Evolutionary conservation across 2,888 invertebrate genomes (phyloP).

Genomic region (Eupeodes latifasciatus): DNA sequence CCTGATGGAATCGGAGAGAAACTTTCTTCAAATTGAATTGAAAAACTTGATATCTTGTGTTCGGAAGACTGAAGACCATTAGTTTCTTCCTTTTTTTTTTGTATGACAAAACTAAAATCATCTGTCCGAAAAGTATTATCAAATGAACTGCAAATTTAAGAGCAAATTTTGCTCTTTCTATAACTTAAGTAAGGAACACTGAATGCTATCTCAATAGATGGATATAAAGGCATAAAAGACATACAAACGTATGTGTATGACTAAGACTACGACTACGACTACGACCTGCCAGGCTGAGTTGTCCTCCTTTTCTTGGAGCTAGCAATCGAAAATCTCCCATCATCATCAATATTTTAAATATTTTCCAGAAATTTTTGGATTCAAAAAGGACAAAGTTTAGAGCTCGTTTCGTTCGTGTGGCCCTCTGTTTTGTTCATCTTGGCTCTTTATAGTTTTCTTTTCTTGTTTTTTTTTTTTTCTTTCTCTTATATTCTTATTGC

Average conservation of each 20-base stretch:
- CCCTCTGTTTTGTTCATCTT: conserved; percentile 1
- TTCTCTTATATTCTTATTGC: conserved; percentile 35
- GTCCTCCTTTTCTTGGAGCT: not conserved
- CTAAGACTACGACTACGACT: not conserved
- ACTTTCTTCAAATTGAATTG: conserved; percentile 63
- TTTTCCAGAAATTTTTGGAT: conserved; percentile 26
- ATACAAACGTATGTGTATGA: not conserved
- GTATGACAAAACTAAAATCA: conserved; percentile 44
- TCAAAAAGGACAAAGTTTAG: conserved; percentile 63
- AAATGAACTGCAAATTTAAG: conserved; percentile 75
- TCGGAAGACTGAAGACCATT: not conserved
- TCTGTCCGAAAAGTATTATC: conserved; percentile 70
- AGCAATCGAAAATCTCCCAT: conserved; percentile 47
- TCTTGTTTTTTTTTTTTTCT: conserved; percentile 8
- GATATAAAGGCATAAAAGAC: not conserved
- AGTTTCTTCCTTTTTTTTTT: not conserved
- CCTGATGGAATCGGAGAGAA: conserved; percentile 22
- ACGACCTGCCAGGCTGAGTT: conserved; percentile 11
- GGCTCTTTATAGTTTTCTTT: not conserved
- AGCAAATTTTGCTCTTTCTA: conserved; percentile 19
- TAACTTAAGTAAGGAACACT: not conserved
- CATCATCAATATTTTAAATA: conserved; percentile 71
- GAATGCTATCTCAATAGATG: conserved; percentile 9
- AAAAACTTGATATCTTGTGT: conserved; percentile 51
- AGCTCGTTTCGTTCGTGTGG: conserved; percentile 25